A percentile compares a stretch with the other conserved stretches of the same genome.
Conservation (phyloP, 1,140 invertebrate genomes). For the Triops cancriformis region DNA sequence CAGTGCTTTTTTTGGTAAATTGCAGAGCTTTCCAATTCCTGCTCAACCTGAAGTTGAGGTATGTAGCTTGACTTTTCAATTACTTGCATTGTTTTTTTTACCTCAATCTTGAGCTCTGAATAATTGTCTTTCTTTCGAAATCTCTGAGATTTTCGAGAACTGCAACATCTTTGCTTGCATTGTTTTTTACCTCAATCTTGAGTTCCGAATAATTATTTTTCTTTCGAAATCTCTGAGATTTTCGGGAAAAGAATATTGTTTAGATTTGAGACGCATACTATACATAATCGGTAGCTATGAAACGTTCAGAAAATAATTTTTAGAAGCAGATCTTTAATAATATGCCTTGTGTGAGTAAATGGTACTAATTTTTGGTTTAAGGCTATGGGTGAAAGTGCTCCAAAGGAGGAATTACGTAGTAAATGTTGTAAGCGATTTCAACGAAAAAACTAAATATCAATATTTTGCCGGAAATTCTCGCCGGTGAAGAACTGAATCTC, state of each 20-base stretch:
- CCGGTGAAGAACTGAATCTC: no score
- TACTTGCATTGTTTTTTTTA: not conserved
- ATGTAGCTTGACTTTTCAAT: not conserved
- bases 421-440: no score
- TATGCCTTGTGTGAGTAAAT: no score
- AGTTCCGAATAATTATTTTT: not conserved
- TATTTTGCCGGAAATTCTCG: no score
- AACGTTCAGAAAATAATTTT: no score
- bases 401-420: no score
- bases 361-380: no score
- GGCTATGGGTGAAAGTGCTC: no score
- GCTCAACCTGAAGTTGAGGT: not conserved
- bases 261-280: not conserved
- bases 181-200: not conserved
- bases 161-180: not conserved
- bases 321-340: no score
- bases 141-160: not conserved
- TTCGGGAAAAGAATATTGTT: not conserved
- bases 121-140: not conserved
- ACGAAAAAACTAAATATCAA: no score
- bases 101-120: not conserved
- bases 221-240: not conserved
- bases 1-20: not conserved
- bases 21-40: not conserved
- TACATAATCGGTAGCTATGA: no score